These are phyloP conservation scores for Cygnus buccinator DNA, from an alignment of 2,113 vertebrate genomes.

Conservation along the genomic window DNA sequence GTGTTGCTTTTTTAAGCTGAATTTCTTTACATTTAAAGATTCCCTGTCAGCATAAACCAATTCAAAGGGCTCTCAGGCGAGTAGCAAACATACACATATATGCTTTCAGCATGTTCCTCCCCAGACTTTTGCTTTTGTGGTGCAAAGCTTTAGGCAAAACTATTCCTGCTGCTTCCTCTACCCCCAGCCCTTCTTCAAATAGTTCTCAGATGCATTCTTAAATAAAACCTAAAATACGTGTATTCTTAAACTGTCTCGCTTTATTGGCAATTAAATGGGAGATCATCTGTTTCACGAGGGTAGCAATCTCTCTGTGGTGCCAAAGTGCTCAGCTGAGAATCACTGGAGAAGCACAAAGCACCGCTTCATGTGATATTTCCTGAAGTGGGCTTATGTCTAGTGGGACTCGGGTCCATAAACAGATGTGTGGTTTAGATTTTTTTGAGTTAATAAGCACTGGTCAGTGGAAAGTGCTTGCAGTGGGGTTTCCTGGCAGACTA, in stretches of 20 bases:
- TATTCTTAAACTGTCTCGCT: not conserved
- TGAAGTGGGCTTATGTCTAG: not conserved
- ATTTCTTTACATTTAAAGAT: not conserved
- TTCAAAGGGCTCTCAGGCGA: not conserved
- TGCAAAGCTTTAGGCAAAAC: not conserved
- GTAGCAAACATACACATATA: not conserved
- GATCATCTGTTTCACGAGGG: not conserved
- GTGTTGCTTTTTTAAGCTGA: not conserved
- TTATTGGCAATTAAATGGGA: constrained; percentile 3
- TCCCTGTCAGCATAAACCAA: not conserved
- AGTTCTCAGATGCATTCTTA: not conserved
- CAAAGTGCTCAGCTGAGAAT: not conserved
- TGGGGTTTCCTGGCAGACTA: not conserved
- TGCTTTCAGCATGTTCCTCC: not conserved
- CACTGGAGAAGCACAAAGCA: not conserved
- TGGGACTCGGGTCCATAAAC: not conserved
- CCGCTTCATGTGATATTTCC: not conserved
- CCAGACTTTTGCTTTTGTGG: not conserved
- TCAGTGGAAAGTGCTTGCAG: constrained; percentile 13
- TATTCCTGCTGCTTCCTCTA: not conserved
- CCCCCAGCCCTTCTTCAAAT: not conserved
- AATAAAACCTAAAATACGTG: not conserved
- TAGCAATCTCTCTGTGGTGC: not conserved
- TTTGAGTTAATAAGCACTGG: constrained; percentile 20
- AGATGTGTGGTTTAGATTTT: constrained; percentile 20